A percentile compares a stretch with the other conserved stretches of the same genome.
These are phyloP conservation scores for Rhagonycha fulva DNA, from an alignment of 2,888 invertebrate species.

Conservation along the genomic window DNA sequence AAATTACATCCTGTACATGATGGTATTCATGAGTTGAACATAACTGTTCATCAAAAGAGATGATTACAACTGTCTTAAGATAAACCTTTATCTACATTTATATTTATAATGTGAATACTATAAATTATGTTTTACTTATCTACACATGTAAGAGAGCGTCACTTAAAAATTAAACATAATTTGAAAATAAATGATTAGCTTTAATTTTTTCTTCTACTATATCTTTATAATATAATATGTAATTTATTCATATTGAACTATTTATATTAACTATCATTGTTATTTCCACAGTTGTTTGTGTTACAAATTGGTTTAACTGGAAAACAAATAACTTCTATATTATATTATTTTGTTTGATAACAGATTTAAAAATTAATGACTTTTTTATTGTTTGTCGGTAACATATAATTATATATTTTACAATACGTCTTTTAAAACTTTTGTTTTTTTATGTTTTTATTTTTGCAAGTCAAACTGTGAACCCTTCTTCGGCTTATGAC, in stretches of 20 bases:
- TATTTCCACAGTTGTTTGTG: neutral
- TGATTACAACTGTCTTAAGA: neutral
- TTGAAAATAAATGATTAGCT: neutral
- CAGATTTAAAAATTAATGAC: neutral
- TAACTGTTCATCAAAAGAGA: constrained; percentile 2
- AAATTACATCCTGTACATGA: constrained; percentile 19
- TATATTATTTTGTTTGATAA: neutral
- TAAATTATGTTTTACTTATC: neutral
- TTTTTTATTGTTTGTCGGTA: neutral
- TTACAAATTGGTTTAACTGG: neutral
- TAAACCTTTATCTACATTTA: neutral
- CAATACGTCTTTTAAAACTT: neutral
- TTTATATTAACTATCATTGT: neutral
- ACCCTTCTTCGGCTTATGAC: neutral
- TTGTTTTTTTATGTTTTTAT: neutral
- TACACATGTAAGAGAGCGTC: neutral
- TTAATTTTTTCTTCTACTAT: neutral
- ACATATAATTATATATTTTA: neutral
- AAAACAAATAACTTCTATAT: neutral
- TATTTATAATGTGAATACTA: neutral
- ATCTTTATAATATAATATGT: neutral
- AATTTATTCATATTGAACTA: neutral
- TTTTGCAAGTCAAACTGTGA: neutral
- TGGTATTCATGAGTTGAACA: neutral
- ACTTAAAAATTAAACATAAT: neutral